Conservation (phyloP, 2,888 invertebrate species). For the Morpho helenor region DNA sequence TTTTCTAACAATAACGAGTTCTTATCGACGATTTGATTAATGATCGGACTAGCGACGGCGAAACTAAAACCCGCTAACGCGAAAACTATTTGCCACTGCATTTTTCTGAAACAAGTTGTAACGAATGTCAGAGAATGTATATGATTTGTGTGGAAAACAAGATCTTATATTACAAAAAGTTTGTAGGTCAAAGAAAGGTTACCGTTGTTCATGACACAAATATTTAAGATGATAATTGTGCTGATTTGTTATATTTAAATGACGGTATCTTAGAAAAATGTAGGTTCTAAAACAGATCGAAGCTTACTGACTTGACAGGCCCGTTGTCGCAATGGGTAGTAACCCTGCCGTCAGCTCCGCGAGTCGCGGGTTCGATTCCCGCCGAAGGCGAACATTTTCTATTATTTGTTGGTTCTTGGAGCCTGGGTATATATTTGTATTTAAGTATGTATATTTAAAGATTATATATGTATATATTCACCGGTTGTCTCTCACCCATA, state of each 20-base stretch:
- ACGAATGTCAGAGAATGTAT: constrained; percentile 28
- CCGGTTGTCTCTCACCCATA: too few species aligned
- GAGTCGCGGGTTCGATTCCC: too few species aligned
- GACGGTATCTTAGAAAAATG: neutral
- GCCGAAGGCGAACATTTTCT: too few species aligned
- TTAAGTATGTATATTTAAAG: too few species aligned
- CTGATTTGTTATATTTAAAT: constrained; percentile 6
- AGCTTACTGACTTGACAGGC: too few species aligned
- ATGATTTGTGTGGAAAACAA: constrained; percentile 16
- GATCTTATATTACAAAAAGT: constrained; percentile 47
- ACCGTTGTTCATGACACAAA: constrained; percentile 33
- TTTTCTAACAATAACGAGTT: constrained; percentile 32
- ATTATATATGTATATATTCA: too few species aligned
- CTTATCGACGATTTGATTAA: constrained; percentile 23
- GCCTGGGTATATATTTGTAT: too few species aligned
- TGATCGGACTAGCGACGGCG: constrained; percentile 36
- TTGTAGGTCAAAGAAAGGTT: constrained; percentile 65
- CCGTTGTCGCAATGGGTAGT: too few species aligned
- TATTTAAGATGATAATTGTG: constrained; percentile 38
- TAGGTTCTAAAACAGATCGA: too few species aligned
- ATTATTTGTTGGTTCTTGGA: too few species aligned
- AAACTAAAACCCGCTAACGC: constrained; percentile 40
- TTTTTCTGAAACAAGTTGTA: constrained; percentile 51
- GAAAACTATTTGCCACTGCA: constrained; percentile 40
- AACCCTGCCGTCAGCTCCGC: too few species aligned